Evolutionary conservation across 92 coral and sea anemone genomes (phyloP).

Genomic region (Isaurus tuberculatus): DNA sequence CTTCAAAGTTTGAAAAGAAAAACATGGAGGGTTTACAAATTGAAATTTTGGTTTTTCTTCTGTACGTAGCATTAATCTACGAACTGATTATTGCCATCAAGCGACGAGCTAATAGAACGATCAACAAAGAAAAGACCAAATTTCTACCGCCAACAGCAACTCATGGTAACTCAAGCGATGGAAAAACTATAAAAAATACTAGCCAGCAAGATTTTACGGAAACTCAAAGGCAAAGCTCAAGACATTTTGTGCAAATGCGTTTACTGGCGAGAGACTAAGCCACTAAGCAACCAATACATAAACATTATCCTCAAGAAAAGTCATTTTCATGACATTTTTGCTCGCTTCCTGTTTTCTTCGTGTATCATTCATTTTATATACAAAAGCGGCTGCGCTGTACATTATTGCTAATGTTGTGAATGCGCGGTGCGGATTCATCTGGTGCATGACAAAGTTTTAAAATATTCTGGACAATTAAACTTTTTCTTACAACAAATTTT

Average conservation of each 20-base stretch:
- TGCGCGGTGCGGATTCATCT: too few species aligned
- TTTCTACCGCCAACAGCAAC: background rate
- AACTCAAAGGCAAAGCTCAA: conserved; percentile 24
- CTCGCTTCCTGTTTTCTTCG: too few species aligned
- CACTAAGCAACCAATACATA: background rate
- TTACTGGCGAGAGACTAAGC: conserved; percentile 28
- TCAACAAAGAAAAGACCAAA: conserved; percentile 19
- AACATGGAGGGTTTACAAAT: conserved; percentile 47
- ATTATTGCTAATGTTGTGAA: too few species aligned
- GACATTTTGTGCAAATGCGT: conserved; percentile 40
- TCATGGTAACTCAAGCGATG: background rate
- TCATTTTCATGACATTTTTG: background rate
- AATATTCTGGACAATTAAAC: too few species aligned
- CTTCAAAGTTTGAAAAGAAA: too few species aligned
- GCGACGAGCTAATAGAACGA: conserved; percentile 26
- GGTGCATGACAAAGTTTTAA: too few species aligned
- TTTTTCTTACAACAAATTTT: too few species aligned
- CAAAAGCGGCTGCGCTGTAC: too few species aligned
- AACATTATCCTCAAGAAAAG: background rate
- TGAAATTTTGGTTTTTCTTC: conserved; percentile 39
- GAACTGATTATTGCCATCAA: conserved; percentile 32
- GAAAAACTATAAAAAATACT: background rate
- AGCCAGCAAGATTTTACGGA: conserved; percentile 6
- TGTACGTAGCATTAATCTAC: conserved; percentile 35
- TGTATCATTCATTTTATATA: too few species aligned